Percentiles rank a stretch among this genome's conserved stretches.
Conservation (phyloP, 2,797 vertebrate genomes). For the Molossus molossus region DNA sequence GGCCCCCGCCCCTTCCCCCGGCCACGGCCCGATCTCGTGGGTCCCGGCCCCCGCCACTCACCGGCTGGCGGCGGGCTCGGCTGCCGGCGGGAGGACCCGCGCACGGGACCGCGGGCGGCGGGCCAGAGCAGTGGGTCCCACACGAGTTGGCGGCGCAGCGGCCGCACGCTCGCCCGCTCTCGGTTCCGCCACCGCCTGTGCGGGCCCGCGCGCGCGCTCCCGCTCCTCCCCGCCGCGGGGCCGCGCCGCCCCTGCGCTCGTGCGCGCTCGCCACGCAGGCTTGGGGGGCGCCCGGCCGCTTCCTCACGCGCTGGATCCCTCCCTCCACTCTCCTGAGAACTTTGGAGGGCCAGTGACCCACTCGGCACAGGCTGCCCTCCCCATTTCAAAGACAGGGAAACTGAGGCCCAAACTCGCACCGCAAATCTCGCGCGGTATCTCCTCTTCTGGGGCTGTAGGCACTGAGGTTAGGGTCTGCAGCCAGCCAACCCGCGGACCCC, state of each 20-base stretch:
- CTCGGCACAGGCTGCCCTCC: background rate
- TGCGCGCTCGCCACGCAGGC: conserved; percentile 85
- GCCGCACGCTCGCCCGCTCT: conserved; percentile 63
- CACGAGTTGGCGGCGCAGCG: conserved; percentile 78
- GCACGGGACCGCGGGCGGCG: background rate
- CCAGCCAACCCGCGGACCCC: background rate
- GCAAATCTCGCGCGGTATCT: background rate
- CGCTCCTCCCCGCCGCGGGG: conserved; percentile 74
- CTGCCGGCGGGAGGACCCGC: background rate
- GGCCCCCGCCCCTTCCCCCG: conserved; percentile 26
- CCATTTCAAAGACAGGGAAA: conserved; percentile 62
- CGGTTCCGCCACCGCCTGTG: conserved; percentile 74
- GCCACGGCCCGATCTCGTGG: background rate
- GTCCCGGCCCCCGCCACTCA: conserved; percentile 47
- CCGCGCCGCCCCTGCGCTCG: conserved; percentile 84
- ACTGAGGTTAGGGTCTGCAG: background rate
- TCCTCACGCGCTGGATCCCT: background rate
- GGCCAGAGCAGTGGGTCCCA: conserved; percentile 58
- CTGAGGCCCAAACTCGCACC: conserved; percentile 56
- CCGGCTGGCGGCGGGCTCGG: conserved; percentile 50
- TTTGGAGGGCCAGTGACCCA: fast-evolving
- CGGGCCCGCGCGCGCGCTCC: conserved; percentile 71
- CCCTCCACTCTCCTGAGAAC: fast-evolving
- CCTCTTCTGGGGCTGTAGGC: background rate
- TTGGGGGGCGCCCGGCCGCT: conserved; percentile 19